These are phyloP conservation scores for Lottia scabra DNA, from an alignment of 2,888 invertebrate species.

Conservation along the genomic window DNA sequence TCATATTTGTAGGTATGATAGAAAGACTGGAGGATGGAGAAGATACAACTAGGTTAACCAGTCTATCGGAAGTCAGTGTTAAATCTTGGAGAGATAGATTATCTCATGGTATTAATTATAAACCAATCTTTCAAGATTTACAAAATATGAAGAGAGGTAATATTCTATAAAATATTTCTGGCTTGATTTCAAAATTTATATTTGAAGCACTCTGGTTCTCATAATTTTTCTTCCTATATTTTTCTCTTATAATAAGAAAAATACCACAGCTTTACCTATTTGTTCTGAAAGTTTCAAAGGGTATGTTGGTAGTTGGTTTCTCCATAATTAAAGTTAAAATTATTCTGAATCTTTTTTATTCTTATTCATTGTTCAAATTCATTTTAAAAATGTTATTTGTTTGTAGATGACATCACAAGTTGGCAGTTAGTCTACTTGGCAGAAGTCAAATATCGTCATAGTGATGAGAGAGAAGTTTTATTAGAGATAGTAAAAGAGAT, in stretches of 20 bases:
- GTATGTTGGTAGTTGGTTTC: too few relatives aligned
- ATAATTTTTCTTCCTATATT: too few relatives aligned
- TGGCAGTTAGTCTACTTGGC: conserved; percentile 52
- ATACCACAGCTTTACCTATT: too few relatives aligned
- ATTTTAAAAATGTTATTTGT: neutral
- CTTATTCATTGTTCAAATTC: too few relatives aligned
- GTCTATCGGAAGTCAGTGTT: neutral
- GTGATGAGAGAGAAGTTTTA: conserved; percentile 59
- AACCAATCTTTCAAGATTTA: neutral
- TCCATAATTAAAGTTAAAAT: too few relatives aligned
- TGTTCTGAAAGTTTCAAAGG: too few relatives aligned
- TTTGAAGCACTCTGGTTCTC: too few relatives aligned
- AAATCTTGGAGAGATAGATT: neutral
- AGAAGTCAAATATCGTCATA: conserved; percentile 56
- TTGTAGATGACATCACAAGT: conserved; percentile 46
- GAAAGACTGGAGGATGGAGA: conserved; percentile 1
- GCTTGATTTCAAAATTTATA: too few relatives aligned
- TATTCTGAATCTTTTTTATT: too few relatives aligned
- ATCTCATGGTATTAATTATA: neutral
- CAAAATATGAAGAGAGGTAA: too few relatives aligned
- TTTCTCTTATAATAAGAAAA: too few relatives aligned
- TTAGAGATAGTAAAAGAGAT: conserved; percentile 65
- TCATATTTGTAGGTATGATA: neutral
- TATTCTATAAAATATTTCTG: too few relatives aligned
- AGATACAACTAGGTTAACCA: neutral